These are phyloP conservation scores for Lutjanus campechanus DNA, from an alignment of 2,797 vertebrate genomes.

Conservation along the genomic window DNA sequence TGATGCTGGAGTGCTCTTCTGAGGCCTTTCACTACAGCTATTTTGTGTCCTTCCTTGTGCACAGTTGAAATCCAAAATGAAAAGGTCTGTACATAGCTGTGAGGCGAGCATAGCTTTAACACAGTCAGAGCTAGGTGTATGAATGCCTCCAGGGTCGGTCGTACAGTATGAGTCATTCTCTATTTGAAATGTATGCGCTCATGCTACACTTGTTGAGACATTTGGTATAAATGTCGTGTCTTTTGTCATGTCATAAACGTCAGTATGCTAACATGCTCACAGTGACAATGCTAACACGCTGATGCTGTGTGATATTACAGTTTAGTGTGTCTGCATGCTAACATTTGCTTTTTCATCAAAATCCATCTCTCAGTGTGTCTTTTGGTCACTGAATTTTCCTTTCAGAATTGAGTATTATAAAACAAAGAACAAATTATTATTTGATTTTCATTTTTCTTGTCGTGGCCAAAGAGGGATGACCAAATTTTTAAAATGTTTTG, in stretches of 20 bases:
- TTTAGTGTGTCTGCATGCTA: conserved; percentile 2
- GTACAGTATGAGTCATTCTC: neutral
- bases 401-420: too few relatives aligned
- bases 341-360: neutral
- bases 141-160: neutral
- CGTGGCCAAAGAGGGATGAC: too few relatives aligned
- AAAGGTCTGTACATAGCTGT: conserved; percentile 4
- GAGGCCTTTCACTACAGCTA: conserved; percentile 28
- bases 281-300: neutral
- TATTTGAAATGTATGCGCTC: neutral
- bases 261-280: neutral
- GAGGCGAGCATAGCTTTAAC: neutral
- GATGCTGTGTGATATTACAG: neutral
- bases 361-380: too few relatives aligned
- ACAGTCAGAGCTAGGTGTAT: neutral
- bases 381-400: too few relatives aligned
- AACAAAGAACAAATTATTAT: too few relatives aligned
- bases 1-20: conserved; percentile 15
- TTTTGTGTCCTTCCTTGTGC: conserved; percentile 8
- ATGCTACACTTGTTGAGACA: neutral
- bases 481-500: too few relatives aligned
- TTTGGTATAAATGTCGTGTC: neutral
- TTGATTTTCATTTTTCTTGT: too few relatives aligned
- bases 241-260: neutral
- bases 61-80: conserved; percentile 11